Percentiles rank a stretch among this genome's conserved stretches.
Conservation (phyloP, 2,113 vertebrate genomes). For the Entosphenus tridentatus region DNA sequence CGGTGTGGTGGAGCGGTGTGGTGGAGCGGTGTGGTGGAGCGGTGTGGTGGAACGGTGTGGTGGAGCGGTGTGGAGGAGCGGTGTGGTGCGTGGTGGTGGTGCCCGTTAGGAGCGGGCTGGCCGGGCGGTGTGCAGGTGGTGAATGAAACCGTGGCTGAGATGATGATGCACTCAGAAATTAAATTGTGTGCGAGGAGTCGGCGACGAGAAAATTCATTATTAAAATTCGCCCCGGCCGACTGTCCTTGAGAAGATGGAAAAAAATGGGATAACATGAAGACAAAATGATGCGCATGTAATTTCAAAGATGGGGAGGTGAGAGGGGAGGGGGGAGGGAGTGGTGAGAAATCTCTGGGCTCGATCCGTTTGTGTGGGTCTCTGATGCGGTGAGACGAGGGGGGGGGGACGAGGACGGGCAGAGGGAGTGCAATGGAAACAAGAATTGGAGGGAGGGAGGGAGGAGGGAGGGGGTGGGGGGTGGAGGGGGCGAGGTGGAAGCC, state of each 20-base stretch:
- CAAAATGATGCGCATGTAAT: conserved; percentile 6
- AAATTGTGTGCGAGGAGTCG: neutral
- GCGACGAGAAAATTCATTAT: conserved; percentile 4
- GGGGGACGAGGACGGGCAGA: neutral
- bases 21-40: too few species aligned
- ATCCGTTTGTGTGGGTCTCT: neutral
- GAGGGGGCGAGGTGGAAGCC: neutral
- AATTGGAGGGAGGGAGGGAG: neutral
- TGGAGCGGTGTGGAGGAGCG: too few species aligned
- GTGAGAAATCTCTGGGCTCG: neutral
- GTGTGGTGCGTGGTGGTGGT: too few species aligned
- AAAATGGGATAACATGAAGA: conserved; percentile 6
- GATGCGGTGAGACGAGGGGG: neutral
- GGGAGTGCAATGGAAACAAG: neutral
- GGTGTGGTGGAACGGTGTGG: too few species aligned
- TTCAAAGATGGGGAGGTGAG: neutral
- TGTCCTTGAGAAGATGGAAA: conserved; percentile 1
- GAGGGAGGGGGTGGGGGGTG: neutral
- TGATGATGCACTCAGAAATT: conserved; percentile 5
- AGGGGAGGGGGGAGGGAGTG: neutral
- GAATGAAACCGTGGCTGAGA: too few species aligned
- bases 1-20: too few species aligned
- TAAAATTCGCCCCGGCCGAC: neutral
- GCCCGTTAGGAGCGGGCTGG: too few species aligned
- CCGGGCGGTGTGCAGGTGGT: too few species aligned